These are phyloP conservation scores for Psilopsiagon aymara DNA, from an alignment of 2,113 vertebrate species.

Conservation along the genomic window DNA sequence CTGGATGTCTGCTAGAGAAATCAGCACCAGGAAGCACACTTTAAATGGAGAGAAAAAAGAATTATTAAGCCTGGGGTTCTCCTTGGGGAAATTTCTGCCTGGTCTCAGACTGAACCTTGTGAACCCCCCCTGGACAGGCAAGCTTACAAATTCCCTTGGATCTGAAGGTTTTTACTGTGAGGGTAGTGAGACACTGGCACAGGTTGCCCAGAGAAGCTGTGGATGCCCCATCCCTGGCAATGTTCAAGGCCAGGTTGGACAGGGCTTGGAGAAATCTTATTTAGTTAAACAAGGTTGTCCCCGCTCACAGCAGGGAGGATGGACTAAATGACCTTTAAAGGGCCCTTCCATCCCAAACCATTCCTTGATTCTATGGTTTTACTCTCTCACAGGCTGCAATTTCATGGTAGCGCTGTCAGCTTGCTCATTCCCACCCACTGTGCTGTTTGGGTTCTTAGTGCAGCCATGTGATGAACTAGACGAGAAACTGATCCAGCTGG, in stretches of 20 bases:
- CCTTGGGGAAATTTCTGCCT: not conserved
- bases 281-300: not conserved
- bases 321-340: not conserved
- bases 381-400: not conserved
- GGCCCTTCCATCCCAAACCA: not conserved
- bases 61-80: not conserved
- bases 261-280: not conserved
- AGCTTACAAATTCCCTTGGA: not conserved
- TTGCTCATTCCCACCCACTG: not conserved
- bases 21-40: not conserved
- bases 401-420: not conserved
- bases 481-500: not conserved
- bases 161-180: not conserved
- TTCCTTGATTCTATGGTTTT: not conserved
- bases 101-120: not conserved
- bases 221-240: not conserved
- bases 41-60: not conserved
- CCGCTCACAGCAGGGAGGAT: not conserved
- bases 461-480: not conserved
- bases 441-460: not conserved
- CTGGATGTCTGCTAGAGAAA: not conserved
- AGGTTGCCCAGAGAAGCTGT: not conserved
- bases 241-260: not conserved
- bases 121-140: not conserved
- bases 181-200: not conserved